Percentiles rank a stretch among this genome's conserved stretches.
phyloP scores from a whole-genome alignment of 2,888 invertebrate species.

The Cosmorhoe ocellata region DNA sequence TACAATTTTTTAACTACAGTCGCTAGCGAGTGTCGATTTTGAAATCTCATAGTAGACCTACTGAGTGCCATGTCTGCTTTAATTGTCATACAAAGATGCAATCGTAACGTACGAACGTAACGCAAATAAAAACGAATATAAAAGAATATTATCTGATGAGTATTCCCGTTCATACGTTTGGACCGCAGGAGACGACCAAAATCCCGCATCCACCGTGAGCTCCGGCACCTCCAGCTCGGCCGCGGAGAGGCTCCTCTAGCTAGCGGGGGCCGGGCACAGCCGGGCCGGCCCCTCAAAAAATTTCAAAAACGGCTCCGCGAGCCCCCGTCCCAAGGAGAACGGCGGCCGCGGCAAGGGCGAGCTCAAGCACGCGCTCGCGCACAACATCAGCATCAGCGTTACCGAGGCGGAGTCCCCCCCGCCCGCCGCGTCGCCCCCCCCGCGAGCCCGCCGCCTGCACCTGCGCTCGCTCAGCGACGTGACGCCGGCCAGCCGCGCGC shows the following conservation, averaged over 20 bases:
- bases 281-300: slow-evolving; percentile 80
- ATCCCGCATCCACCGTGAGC: slow-evolving; percentile 82
- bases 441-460: slow-evolving; percentile 68
- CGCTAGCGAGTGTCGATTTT: no score
- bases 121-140: no score
- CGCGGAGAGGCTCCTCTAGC: slow-evolving; percentile 90
- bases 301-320: slow-evolving; percentile 53
- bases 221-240: slow-evolving; percentile 87
- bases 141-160: no score
- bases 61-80: no score
- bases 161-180: no score
- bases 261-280: slow-evolving; percentile 85
- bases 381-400: slow-evolving; percentile 73
- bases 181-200: slow-evolving; percentile 76
- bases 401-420: slow-evolving; percentile 72
- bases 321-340: slow-evolving; percentile 50
- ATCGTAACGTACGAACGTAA: no score
- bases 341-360: slow-evolving; percentile 48
- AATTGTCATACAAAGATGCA: no score
- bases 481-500: slow-evolving; percentile 66
- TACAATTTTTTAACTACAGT: no score
- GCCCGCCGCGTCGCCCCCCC: slow-evolving; percentile 66
- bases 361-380: slow-evolving; percentile 44
- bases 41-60: no score
- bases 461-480: slow-evolving; percentile 76